Evolutionary conservation across 35 echinoderm and acorn worm species (phyloP).

Genomic region (Strongylocentrotus purpuratus): DNA sequence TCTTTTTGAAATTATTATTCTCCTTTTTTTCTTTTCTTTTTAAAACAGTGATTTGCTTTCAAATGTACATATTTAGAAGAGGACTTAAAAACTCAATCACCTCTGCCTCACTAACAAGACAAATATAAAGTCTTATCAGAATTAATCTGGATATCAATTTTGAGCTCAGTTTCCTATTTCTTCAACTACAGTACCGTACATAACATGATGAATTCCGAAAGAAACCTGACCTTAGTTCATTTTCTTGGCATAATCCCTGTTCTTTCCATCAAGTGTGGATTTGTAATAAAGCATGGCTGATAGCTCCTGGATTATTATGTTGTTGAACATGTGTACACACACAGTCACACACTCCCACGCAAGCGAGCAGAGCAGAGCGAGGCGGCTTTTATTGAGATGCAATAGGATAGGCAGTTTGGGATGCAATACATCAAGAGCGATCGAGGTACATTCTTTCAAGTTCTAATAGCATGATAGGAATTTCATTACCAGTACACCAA

Average conservation of each 20-base stretch:
- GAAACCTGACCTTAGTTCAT: not conserved
- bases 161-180: not conserved
- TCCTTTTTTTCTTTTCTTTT: no score
- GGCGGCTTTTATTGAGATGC: not conserved
- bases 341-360: not conserved
- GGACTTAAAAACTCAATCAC: no score
- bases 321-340: not conserved
- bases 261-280: not conserved
- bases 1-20: no score
- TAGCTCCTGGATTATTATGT: not conserved
- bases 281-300: not conserved
- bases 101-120: no score
- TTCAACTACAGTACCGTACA: not conserved
- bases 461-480: not conserved
- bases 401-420: not conserved
- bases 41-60: no score
- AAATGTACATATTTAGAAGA: no score
- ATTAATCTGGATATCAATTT: no score
- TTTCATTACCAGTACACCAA: no score
- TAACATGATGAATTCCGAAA: not conserved
- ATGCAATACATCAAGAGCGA: not conserved
- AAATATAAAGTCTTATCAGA: no score
- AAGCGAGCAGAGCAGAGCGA: not conserved
- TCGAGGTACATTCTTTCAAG: not conserved
- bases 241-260: not conserved